Evolutionary conservation across 2,113 vertebrate species (phyloP).

Genomic region (Amphilophus citrinellus): DNA sequence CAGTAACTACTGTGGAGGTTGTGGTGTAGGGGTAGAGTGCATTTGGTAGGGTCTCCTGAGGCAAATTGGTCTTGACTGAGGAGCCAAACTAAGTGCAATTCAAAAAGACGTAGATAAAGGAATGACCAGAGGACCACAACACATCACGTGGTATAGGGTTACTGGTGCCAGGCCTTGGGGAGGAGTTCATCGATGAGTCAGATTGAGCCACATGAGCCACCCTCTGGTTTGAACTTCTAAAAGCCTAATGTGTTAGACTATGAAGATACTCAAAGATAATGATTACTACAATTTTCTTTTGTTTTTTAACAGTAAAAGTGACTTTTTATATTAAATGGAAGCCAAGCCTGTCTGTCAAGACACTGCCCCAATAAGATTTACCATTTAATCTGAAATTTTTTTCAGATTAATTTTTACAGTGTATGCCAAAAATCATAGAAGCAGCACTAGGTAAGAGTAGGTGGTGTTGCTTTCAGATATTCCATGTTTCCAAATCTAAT

Average conservation of each 20-base stretch:
- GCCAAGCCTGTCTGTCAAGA: background rate
- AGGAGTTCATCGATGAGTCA: background rate
- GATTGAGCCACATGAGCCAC: too few relatives aligned
- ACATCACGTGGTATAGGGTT: background rate
- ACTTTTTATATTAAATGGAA: background rate
- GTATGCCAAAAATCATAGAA: background rate
- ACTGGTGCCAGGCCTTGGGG: background rate
- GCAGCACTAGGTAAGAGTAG: conserved; percentile 3
- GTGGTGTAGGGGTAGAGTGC: background rate
- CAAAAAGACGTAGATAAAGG: background rate
- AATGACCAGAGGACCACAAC: background rate
- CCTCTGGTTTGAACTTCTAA: background rate
- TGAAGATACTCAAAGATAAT: background rate
- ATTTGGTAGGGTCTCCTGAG: too few relatives aligned
- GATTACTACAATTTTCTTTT: background rate
- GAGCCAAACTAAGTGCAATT: too few relatives aligned
- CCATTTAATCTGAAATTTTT: background rate
- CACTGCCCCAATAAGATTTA: background rate
- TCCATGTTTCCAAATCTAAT: conserved; percentile 39
- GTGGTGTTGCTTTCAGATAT: conserved; percentile 19
- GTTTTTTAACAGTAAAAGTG: background rate
- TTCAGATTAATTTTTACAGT: background rate
- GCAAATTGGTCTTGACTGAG: too few relatives aligned
- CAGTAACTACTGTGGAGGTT: background rate
- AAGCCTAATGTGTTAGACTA: background rate